Evolutionary conservation across 2,888 invertebrate species (phyloP).

Genomic region (Sepioteuthis lessoniana): DNA sequence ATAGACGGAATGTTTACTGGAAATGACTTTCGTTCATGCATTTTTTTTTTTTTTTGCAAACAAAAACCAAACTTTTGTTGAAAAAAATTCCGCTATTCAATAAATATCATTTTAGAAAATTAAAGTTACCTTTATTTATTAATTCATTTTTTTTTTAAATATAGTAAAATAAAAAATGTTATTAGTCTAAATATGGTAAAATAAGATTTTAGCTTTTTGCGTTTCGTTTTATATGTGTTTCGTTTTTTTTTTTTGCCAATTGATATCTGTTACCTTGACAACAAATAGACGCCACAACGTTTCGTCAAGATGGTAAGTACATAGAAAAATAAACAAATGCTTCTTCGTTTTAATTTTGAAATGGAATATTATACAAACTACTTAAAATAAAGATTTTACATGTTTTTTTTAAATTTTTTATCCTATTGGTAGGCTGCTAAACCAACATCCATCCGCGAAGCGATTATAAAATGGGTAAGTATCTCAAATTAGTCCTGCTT

Average conservation of each 20-base stretch:
- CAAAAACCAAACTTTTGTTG: no score
- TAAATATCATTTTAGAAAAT: no score
- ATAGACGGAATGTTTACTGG: no score
- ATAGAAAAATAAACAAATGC: background rate
- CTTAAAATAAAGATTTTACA: background rate
- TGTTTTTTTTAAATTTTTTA: background rate
- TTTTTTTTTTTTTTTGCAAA: no score
- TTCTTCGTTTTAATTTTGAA: no score
- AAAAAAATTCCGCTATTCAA: no score
- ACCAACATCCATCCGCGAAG: constrained; percentile 77
- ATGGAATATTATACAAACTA: no score
- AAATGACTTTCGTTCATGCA: no score
- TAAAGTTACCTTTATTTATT: no score
- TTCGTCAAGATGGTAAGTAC: background rate
- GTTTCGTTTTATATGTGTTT: background rate
- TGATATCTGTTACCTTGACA: background rate
- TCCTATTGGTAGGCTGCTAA: constrained; percentile 57
- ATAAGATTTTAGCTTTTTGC: background rate
- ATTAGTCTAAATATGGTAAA: background rate
- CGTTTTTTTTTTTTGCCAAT: background rate
- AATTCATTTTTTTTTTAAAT: no score
- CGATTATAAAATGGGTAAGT: constrained; percentile 85
- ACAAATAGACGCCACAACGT: background rate
- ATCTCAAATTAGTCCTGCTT: background rate
- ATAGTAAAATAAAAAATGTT: no score